Percentiles rank a stretch among this genome's conserved stretches.
Evolutionary conservation across 2,113 vertebrate species (phyloP).

Genomic region (Oceanites oceanicus): DNA sequence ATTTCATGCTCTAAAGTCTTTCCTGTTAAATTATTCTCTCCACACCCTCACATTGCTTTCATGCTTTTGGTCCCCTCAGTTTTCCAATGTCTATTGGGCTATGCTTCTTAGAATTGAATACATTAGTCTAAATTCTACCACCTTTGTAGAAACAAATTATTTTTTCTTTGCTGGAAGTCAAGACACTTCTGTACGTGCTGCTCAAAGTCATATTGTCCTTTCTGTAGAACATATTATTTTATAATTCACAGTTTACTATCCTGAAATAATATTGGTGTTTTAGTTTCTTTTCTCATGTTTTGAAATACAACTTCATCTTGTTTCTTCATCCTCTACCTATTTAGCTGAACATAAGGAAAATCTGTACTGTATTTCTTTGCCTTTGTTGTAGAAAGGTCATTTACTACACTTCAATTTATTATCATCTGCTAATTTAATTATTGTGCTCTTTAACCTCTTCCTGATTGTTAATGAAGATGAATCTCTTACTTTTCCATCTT

Average conservation of each 20-base stretch:
- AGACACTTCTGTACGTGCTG: not conserved
- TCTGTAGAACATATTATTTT: not conserved
- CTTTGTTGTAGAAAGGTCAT: not conserved
- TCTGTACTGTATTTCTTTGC: not conserved
- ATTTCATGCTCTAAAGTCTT: not conserved
- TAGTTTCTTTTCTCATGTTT: not conserved
- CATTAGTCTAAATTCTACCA: not conserved
- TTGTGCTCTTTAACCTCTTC: constrained; percentile 29
- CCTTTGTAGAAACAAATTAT: not conserved
- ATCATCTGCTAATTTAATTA: constrained; percentile 51
- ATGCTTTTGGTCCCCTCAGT: not conserved
- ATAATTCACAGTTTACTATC: not conserved
- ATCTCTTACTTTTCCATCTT: not conserved
- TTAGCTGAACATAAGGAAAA: not conserved
- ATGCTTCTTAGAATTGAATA: not conserved
- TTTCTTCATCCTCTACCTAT: not conserved
- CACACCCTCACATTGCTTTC: not conserved
- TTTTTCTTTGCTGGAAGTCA: not conserved
- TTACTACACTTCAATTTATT: constrained; percentile 39
- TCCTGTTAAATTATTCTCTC: not conserved
- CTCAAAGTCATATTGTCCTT: not conserved
- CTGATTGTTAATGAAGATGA: constrained; percentile 34
- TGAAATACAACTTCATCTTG: not conserved
- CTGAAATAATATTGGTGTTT: not conserved
- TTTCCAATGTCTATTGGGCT: not conserved